Conservation (phyloP, 2,113 vertebrate species). For the Ardeotis arabs region DNA sequence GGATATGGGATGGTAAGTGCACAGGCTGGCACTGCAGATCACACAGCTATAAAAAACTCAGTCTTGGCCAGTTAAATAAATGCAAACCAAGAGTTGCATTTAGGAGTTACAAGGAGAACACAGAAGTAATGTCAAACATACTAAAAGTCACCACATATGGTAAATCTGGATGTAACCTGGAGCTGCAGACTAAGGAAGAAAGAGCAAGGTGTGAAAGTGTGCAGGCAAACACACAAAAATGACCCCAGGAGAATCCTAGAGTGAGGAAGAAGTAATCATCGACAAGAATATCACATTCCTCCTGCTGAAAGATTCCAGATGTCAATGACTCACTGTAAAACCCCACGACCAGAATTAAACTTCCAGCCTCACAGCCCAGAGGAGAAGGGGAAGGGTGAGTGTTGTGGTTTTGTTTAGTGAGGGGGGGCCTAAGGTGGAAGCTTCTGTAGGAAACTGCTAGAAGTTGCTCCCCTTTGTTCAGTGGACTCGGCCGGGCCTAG, state of each 20-base stretch:
- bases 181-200: background rate
- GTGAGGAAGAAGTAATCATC: background rate
- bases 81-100: background rate
- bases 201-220: background rate
- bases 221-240: background rate
- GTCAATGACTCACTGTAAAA: background rate
- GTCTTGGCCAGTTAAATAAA: background rate
- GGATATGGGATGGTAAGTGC: background rate
- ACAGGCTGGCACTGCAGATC: background rate
- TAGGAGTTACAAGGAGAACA: background rate
- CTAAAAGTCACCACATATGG: background rate
- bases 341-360: background rate
- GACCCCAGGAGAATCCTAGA: background rate
- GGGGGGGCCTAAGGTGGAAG: no score
- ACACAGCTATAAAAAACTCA: background rate
- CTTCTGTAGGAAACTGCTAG: no score
- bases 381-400: background rate
- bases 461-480: no score
- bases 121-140: background rate
- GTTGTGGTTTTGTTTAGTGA: no score
- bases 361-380: background rate
- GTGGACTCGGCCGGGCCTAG: no score
- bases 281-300: background rate
- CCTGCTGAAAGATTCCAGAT: background rate
- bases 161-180: background rate